phyloP scores from a whole-genome alignment of 2,113 vertebrate species.

The Budorcas taxicolor region DNA sequence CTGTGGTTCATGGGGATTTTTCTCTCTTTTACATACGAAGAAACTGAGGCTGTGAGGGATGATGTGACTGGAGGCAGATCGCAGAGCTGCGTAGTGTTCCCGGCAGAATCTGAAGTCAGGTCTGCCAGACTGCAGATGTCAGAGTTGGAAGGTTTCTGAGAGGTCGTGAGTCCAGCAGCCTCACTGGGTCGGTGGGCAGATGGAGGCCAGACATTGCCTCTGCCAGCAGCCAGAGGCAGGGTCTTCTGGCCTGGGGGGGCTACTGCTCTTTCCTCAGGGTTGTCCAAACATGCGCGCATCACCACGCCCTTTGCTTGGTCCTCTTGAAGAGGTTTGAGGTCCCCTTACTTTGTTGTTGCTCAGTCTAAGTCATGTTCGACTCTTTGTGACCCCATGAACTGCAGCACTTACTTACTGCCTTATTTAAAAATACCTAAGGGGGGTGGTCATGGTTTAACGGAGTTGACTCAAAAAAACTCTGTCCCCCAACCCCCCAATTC shows the following conservation, averaged over 20 bases:
- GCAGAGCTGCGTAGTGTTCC: background rate
- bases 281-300: rapidly evolving
- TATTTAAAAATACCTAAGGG: background rate
- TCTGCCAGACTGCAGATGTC: background rate
- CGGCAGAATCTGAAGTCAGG: background rate
- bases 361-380: background rate
- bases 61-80: background rate
- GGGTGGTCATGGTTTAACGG: background rate
- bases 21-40: background rate
- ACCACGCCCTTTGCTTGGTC: background rate
- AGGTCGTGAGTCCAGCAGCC: rapidly evolving
- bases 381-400: background rate
- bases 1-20: background rate
- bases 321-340: background rate
- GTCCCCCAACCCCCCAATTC: background rate
- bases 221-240: background rate
- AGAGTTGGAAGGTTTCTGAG: background rate
- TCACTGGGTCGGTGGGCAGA: background rate
- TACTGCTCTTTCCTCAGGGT: background rate
- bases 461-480: background rate
- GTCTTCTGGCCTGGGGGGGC: rapidly evolving
- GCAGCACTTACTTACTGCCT: background rate
- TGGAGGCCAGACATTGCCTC: background rate
- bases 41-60: background rate
- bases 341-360: background rate